Conservation (phyloP, 2,113 vertebrate genomes). For the Fregetta grallaria region DNA sequence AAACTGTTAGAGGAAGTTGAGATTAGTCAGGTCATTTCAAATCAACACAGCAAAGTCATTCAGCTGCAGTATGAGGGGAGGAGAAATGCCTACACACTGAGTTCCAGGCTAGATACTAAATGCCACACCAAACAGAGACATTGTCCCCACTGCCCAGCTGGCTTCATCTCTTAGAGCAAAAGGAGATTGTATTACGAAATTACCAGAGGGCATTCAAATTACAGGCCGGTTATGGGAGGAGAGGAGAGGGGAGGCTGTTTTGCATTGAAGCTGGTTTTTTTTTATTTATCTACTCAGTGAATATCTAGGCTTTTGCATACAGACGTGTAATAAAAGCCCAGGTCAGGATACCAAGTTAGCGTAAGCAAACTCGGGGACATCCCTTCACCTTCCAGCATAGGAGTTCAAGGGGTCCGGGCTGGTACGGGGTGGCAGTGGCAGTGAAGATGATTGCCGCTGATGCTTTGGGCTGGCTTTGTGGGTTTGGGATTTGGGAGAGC, state of each 20-base stretch:
- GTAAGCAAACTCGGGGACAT: background rate
- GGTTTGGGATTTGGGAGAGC: background rate
- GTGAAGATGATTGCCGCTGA: background rate
- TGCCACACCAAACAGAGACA: background rate
- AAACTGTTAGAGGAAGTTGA: slow-evolving; percentile 63
- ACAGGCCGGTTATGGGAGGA: rapidly evolving
- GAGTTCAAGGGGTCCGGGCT: background rate
- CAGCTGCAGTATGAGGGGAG: slow-evolving; percentile 10
- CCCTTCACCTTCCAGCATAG: background rate
- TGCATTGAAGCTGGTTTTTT: background rate
- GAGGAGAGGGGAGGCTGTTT: background rate
- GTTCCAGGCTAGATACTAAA: slow-evolving; percentile 14
- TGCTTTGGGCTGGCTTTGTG: background rate
- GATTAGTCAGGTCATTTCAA: slow-evolving; percentile 61
- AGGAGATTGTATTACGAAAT: background rate
- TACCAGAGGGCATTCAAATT: background rate
- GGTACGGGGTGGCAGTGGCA: background rate
- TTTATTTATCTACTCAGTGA: background rate
- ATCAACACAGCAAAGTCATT: slow-evolving; percentile 52
- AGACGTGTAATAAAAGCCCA: background rate
- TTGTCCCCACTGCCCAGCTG: background rate
- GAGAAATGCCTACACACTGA: background rate
- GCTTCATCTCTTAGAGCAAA: background rate
- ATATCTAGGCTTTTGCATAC: background rate
- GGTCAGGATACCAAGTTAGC: background rate